Evolutionary conservation across 2,797 vertebrate species (phyloP), one percentile per base, ranked within the genome.

Genomic region (Scomberomorus guttatus): DNA sequence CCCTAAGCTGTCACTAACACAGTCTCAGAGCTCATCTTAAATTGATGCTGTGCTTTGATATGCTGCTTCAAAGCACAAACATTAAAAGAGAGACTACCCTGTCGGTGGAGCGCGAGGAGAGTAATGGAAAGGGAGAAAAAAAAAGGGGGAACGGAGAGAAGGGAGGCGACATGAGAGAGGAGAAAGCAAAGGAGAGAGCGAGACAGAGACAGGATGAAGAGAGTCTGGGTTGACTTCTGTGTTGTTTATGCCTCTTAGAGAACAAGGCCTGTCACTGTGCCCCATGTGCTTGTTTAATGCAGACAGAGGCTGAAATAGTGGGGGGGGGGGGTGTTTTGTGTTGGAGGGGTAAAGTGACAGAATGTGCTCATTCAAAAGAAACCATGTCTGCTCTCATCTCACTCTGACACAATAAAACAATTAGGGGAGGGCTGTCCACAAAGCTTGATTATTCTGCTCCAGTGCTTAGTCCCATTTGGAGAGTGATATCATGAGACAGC

Each of bases 401-500:
- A 72, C 77, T 91, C 89, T 90, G 86, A 89, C 84, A 94, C 92
- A 89, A 91, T 88, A 82, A 92, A 87, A 90, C 91, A 89, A 90
- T 90, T 74, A 87, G 32, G 50, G 79, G 79, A 61, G 75, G 75
- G 81, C 60, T 44, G 54, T 62, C 81, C 82, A 92, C 90, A 92
- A 91, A 89, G 92, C 90, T 55, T 77, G 73, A 87, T 92, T 94
- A 86, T 93, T 91, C 86, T 81, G 84, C 82, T 83, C 76, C 67
- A 77, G 76, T 81, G 88, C 79, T 50, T 54, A 17, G 79, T 73
- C 76, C 84, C 72, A 56, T 82, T 85, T 69, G 83, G 57, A 76
- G 79, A 83, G 82, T 83, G 88, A 93, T 93, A 92, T 89, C 87
- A 89, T 90, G 77, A 88, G 88, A 86, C 80, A 72, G 82, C 87